Evolutionary conservation across 2,888 invertebrate genomes (phyloP).

Genomic region (Mythimna albipuncta): DNA sequence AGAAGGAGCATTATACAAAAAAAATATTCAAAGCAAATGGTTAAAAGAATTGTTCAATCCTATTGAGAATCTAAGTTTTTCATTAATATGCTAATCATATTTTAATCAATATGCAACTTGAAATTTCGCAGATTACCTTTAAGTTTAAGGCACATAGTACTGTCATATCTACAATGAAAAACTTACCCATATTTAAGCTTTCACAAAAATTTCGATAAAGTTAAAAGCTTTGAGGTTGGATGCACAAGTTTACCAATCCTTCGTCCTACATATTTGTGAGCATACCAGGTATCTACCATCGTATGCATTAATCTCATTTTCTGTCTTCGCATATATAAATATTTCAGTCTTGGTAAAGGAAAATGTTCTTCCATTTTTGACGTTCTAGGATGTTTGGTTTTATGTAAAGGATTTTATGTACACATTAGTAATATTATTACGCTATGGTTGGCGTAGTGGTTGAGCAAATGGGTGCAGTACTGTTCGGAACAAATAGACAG

Average conservation of each 20-base stretch:
- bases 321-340: slow-evolving; percentile 7
- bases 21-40: neutral
- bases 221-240: slow-evolving; percentile 19
- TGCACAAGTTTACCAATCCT: slow-evolving; percentile 4
- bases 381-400: neutral
- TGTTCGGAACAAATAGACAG: no score
- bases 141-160: no score
- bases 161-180: no score
- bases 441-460: no score
- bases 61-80: no score
- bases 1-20: neutral
- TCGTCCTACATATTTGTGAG: slow-evolving; percentile 14
- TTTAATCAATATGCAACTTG: no score
- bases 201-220: neutral
- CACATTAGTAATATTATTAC: neutral
- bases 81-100: no score
- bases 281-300: slow-evolving; percentile 4
- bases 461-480: no score
- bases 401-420: neutral
- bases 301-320: slow-evolving; percentile 21
- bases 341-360: slow-evolving; percentile 16
- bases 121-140: no score
- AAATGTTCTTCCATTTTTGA: slow-evolving; percentile 6
- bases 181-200: neutral
- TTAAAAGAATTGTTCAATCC: slow-evolving; percentile 30